Conservation (phyloP, 2,113 vertebrate species). For the Etia nguti region DNA sequence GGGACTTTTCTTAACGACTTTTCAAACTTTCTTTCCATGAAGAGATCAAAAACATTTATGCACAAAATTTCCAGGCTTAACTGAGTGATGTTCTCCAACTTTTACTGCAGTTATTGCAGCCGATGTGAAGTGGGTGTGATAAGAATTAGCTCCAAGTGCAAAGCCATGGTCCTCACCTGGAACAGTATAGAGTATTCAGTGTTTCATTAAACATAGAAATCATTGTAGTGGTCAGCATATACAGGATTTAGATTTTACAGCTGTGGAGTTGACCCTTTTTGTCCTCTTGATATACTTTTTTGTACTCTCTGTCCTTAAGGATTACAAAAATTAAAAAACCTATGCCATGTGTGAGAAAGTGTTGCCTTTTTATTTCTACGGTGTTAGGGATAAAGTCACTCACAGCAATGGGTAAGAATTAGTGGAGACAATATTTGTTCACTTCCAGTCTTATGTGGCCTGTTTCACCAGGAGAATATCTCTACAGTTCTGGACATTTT, state of each 20-base stretch:
- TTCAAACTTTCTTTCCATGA: neutral
- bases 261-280: neutral
- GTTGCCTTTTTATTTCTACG: neutral
- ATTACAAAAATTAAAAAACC: neutral
- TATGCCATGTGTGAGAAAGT: neutral
- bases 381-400: neutral
- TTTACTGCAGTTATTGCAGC: neutral
- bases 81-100: neutral
- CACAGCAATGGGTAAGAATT: neutral
- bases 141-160: neutral
- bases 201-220: neutral
- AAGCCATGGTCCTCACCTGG: neutral
- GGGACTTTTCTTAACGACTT: neutral
- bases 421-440: neutral
- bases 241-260: neutral
- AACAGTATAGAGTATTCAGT: neutral
- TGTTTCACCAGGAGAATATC: neutral
- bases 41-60: neutral
- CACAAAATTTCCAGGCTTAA: neutral
- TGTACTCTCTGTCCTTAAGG: neutral
- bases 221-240: neutral
- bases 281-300: neutral
- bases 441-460: neutral
- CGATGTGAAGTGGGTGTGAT: neutral
- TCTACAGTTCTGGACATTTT: neutral